A percentile compares a stretch with the other conserved stretches of the same genome.
These are phyloP conservation scores for Megatriorchis doriae DNA, from an alignment of 2,113 vertebrate species.

Conservation along the genomic window DNA sequence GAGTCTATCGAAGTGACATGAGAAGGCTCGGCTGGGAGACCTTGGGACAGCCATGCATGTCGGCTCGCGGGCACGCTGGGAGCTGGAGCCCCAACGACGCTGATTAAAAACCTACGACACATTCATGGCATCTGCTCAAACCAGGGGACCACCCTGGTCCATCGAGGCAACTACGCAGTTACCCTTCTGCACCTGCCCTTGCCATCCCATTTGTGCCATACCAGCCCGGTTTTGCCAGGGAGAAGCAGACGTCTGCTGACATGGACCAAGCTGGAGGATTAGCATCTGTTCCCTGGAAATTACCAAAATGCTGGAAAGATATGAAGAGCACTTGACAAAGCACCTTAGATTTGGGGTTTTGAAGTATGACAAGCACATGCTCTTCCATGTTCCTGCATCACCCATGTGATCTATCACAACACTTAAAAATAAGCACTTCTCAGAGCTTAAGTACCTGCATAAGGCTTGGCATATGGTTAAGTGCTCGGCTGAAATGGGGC, in stretches of 20 bases:
- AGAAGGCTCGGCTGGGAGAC: background rate
- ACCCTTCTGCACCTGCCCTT: background rate
- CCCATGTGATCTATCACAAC: background rate
- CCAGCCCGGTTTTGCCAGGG: accelerated
- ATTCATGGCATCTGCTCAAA: background rate
- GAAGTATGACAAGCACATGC: accelerated
- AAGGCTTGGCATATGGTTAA: background rate
- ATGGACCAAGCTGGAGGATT: accelerated
- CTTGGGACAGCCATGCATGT: background rate
- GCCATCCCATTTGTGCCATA: accelerated
- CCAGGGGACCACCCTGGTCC: background rate
- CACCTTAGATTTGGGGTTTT: background rate
- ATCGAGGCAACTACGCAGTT: accelerated
- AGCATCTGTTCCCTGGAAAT: background rate
- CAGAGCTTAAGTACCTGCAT: background rate
- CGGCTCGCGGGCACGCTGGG: background rate
- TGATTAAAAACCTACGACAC: background rate
- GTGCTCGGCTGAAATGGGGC: background rate
- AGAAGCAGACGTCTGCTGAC: background rate
- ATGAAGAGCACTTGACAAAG: background rate
- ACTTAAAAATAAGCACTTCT: background rate
- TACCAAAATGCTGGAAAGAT: background rate
- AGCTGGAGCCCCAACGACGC: background rate
- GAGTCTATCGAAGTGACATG: background rate
- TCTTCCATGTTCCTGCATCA: accelerated